phyloP scores from a whole-genome alignment of 2,888 invertebrate genomes.

The Ptilodon capucinus region DNA sequence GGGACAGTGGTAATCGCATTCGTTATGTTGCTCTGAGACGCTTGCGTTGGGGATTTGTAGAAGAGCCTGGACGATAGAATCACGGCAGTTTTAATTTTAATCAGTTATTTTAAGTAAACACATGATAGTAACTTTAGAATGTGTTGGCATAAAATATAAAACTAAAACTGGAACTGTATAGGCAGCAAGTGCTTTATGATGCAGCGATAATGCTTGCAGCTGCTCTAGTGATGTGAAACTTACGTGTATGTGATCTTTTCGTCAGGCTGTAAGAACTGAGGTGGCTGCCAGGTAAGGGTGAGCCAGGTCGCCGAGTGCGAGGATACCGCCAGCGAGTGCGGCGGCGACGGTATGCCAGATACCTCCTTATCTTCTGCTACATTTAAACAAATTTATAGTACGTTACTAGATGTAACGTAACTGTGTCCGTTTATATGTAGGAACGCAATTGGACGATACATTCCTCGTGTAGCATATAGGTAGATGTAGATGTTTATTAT shows the following conservation, averaged over 20 bases:
- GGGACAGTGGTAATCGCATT: slow-evolving; percentile 86
- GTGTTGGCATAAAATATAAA: too few species aligned
- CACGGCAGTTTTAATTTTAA: too few species aligned
- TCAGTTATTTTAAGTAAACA: too few species aligned
- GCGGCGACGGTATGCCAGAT: slow-evolving; percentile 89
- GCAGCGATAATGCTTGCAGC: too few species aligned
- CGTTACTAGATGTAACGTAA: too few species aligned
- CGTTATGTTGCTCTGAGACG: slow-evolving; percentile 83
- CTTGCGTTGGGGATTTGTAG: slow-evolving; percentile 83
- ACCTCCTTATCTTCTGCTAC: slow-evolving; percentile 68
- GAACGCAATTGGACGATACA: too few species aligned
- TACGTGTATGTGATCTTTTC: slow-evolving; percentile 90
- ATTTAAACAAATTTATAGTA: not conserved
- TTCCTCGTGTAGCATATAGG: too few species aligned
- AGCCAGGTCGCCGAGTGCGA: slow-evolving; percentile 92
- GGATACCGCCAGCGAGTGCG: slow-evolving; percentile 89
- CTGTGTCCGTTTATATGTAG: too few species aligned
- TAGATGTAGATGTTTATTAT: too few species aligned
- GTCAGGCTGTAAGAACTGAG: slow-evolving; percentile 90
- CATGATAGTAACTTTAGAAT: too few species aligned
- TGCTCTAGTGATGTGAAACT: slow-evolving; percentile 12
- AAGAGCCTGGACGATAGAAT: slow-evolving; percentile 78
- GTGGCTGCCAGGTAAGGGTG: slow-evolving; percentile 92
- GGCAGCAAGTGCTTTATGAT: too few species aligned
- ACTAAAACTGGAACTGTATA: too few species aligned